Percentiles rank a stretch among this genome's conserved stretches.
These are phyloP conservation scores for Andrena hattorfiana DNA, from an alignment of 2,888 invertebrate genomes.

Conservation along the genomic window DNA sequence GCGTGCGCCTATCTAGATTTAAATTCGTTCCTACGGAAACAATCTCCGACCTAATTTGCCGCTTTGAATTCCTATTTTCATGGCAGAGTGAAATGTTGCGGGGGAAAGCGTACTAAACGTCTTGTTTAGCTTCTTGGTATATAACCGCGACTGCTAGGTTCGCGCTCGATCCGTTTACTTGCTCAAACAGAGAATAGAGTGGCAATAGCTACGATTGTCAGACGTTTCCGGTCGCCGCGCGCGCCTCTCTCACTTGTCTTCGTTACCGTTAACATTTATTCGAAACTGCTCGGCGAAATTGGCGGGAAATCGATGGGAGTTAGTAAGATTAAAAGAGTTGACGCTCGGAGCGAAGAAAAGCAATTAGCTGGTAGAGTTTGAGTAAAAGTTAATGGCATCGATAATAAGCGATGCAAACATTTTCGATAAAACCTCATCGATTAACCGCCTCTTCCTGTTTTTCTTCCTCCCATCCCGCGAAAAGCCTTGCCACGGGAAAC, in stretches of 20 bases:
- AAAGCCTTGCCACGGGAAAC: neutral
- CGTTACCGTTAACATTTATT: slow-evolving; percentile 14
- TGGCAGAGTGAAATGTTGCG: too few relatives aligned
- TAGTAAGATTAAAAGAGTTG: slow-evolving; percentile 50
- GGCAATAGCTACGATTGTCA: neutral
- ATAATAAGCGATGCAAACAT: slow-evolving; percentile 30
- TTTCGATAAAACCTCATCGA: neutral
- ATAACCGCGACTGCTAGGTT: neutral
- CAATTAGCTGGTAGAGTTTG: slow-evolving; percentile 36
- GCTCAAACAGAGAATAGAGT: neutral
- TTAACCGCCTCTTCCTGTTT: neutral
- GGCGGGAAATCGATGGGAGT: slow-evolving; percentile 50
- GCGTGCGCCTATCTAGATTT: neutral
- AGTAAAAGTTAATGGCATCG: slow-evolving; percentile 33
- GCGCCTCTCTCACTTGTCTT: slow-evolving; percentile 26
- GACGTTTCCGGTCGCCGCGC: neutral
- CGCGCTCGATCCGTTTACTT: slow-evolving; percentile 2
- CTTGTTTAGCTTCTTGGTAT: neutral
- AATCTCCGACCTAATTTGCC: neutral
- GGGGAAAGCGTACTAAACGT: neutral
- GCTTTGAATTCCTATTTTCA: too few relatives aligned
- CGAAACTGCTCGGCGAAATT: slow-evolving; percentile 24
- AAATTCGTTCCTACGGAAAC: neutral
- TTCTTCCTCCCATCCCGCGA: neutral
- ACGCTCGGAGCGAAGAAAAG: slow-evolving; percentile 34